Conservation (phyloP, 2,113 vertebrate genomes). For the Saccopteryx leptura region DNA sequence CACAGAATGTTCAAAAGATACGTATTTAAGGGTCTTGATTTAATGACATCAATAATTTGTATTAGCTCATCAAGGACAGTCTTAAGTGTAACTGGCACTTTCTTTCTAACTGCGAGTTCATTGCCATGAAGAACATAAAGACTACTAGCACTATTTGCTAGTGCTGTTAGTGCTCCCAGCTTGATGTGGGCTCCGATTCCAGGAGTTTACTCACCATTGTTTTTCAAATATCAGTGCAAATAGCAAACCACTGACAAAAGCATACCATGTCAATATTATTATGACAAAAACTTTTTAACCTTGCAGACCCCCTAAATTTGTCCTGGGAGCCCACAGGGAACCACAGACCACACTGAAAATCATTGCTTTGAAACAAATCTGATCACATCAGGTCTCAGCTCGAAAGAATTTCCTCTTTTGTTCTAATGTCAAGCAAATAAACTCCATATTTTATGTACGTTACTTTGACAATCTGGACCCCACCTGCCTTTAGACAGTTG, state of each 20-base stretch:
- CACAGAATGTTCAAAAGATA: slow-evolving; percentile 1
- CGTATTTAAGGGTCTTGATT: neutral
- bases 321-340: neutral
- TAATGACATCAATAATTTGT: slow-evolving; percentile 17
- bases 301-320: neutral
- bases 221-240: neutral
- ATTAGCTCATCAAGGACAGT: neutral
- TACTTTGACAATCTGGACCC: neutral
- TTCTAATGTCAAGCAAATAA: neutral
- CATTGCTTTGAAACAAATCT: neutral
- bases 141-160: rapidly evolving
- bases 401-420: neutral
- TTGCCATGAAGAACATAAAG: neutral
- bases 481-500: neutral
- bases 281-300: neutral
- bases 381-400: neutral
- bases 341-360: neutral
- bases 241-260: neutral
- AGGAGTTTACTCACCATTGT: neutral
- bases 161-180: too few species aligned
- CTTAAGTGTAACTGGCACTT: neutral
- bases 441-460: neutral
- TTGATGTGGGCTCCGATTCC: neutral
- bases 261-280: neutral
- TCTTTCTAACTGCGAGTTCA: neutral